Evolutionary conservation across 2,113 vertebrate genomes (phyloP).

Genomic region (Barnardius zonarius): DNA sequence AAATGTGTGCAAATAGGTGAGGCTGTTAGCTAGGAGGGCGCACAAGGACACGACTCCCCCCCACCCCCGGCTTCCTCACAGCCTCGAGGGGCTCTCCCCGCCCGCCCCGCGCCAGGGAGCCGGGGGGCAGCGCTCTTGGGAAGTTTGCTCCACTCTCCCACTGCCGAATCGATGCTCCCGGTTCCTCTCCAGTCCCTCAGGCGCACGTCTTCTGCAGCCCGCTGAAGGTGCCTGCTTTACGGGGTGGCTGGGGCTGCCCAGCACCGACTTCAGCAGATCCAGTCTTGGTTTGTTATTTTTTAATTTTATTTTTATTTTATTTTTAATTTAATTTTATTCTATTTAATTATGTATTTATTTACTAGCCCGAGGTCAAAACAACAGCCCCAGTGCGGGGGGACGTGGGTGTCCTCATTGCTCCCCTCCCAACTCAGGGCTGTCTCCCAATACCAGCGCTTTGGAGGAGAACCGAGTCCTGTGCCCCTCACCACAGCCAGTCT

Average conservation of each 20-base stretch:
- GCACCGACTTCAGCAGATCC: neutral
- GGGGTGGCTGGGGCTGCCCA: neutral
- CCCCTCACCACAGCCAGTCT: neutral
- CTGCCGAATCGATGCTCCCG: neutral
- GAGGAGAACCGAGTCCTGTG: neutral
- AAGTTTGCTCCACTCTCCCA: neutral
- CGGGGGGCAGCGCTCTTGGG: neutral
- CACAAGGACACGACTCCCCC: neutral
- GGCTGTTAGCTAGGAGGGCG: neutral
- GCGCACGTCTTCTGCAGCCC: neutral
- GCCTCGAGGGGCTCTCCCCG: neutral
- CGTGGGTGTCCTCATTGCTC: neutral
- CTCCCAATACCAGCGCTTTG: neutral
- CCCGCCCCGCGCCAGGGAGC: neutral
- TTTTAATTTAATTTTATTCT: neutral
- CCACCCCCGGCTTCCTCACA: neutral
- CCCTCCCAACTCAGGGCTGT: neutral
- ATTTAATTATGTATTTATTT: neutral
- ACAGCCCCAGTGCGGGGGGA: neutral
- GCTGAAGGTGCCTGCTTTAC: neutral
- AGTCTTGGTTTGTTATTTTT: neutral
- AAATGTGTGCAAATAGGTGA: neutral
- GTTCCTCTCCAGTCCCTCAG: neutral
- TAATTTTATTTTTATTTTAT: neutral
- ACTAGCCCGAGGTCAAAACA: neutral